Percentiles rank a stretch among this genome's conserved stretches.
Conservation (phyloP, 2,888 invertebrate genomes). For the Hoplodrina ambigua region DNA sequence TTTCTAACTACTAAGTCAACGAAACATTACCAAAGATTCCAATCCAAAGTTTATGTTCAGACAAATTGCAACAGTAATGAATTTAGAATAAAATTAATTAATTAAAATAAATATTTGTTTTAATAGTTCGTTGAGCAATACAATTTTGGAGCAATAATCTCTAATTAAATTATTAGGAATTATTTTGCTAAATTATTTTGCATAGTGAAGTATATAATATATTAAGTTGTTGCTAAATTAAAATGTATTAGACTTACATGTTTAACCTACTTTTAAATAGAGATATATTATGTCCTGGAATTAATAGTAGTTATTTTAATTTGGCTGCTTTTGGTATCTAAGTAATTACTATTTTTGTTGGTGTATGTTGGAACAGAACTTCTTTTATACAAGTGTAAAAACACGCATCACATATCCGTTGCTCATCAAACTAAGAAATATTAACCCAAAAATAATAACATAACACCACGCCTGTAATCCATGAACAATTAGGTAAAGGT, state of each 20-base stretch:
- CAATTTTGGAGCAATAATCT: conserved; percentile 8
- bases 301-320: background rate
- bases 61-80: conserved; percentile 49
- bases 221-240: conserved; percentile 11
- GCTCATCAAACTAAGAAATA: too few species aligned
- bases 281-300: conserved; percentile 14
- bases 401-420: too few species aligned
- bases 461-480: too few species aligned
- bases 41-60: conserved; percentile 24
- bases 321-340: background rate
- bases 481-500: too few species aligned
- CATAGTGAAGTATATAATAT: conserved; percentile 2
- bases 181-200: conserved; percentile 11
- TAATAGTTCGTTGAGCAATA: conserved; percentile 25
- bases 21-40: conserved; percentile 37
- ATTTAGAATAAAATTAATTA: conserved; percentile 30
- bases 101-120: conserved; percentile 45
- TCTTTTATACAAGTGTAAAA: too few species aligned
- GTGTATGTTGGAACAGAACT: background rate
- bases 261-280: background rate
- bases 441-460: too few species aligned
- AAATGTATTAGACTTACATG: background rate
- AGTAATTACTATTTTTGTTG: background rate
- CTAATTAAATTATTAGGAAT: conserved; percentile 18
- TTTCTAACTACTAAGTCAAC: conserved; percentile 46